Evolutionary conservation across 2,888 invertebrate species (phyloP), one percentile per base, ranked within the genome.

Genomic region (Anthrax anthrax): DNA sequence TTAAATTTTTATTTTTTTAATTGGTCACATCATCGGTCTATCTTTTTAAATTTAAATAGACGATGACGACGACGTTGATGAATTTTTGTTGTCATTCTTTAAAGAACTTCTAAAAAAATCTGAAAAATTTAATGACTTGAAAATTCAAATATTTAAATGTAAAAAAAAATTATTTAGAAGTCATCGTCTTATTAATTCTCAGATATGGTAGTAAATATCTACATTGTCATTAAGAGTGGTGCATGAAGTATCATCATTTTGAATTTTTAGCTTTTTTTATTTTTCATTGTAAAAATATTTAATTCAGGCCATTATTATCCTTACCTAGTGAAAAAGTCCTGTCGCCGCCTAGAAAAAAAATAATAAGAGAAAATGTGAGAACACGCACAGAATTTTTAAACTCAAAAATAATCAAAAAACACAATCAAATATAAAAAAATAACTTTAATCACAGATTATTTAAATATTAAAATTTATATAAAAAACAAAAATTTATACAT

Each of bases 1-100:
- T 76, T 76, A 62, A 61, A 54, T 55, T 54, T 57, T 72, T 73
- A 73, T n/a, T n/a, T n/a, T n/a, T 75, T 74, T 75, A 74, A 76
- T 76, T 75, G 56, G 77, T 77, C 77, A 77, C 77, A 77, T 78
- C 77, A 77, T 77, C 72, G 77, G 77, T 77, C 78, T 75, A 75
- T 74, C 59, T 51, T 47, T 47, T 45, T 50, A 48, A 54, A n/a
- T n/a, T n/a, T 55, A 50, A 52, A 45, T 49, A 55, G 54, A 53
- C 50, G 52, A 54, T 47, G 45, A 50, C 29, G 13, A 32, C 29
- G 29, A 12, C 29, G 29, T 39, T 39, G 34, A 34, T n/a, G n/a
- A n/a, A n/a, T n/a, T n/a, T n/a, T 8, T 14, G 34, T 14, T 34
- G 5, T 34, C 12, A 34, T 9, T 14, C 12, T n/a, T n/a, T n/a